A percentile compares a stretch with the other conserved stretches of the same genome.
Conservation (phyloP, 2,888 invertebrate genomes). For the Machimus rusticus region DNA sequence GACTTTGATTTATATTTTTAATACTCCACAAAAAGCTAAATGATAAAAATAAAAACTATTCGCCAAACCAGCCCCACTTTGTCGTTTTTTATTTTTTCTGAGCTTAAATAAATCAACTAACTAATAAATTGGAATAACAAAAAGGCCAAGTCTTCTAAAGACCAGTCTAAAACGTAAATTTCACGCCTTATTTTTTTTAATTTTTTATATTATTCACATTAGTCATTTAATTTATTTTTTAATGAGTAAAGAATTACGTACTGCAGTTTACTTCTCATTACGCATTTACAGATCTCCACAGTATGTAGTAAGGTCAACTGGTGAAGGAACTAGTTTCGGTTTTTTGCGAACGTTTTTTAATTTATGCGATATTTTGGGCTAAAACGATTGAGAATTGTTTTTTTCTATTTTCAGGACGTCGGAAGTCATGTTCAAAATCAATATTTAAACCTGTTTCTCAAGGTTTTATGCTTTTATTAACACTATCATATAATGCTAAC, state of each 20-base stretch:
- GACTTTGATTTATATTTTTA: not conserved
- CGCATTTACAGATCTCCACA: not conserved
- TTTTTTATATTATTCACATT: not conserved
- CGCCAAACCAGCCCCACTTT: not conserved
- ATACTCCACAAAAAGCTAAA: not conserved
- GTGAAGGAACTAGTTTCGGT: not conserved
- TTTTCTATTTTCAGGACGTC: not conserved
- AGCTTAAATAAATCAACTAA: not conserved
- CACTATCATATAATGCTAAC: not conserved
- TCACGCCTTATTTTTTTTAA: not conserved
- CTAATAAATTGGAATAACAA: not conserved
- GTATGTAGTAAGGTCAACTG: not conserved
- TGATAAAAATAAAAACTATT: not conserved
- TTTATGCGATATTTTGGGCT: not conserved
- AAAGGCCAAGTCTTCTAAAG: not conserved
- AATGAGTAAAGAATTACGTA: not conserved
- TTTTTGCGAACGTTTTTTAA: not conserved
- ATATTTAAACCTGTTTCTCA: not conserved
- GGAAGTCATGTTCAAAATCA: not conserved
- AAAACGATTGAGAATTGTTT: not conserved
- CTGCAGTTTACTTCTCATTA: not conserved
- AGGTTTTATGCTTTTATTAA: not conserved
- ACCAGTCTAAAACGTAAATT: too few relatives aligned
- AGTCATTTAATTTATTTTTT: not conserved
- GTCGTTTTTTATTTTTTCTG: not conserved